A percentile compares a stretch with the other conserved stretches of the same genome.
phyloP scores from a whole-genome alignment of 2,113 vertebrate species.

The Burhinus bistriatus region DNA sequence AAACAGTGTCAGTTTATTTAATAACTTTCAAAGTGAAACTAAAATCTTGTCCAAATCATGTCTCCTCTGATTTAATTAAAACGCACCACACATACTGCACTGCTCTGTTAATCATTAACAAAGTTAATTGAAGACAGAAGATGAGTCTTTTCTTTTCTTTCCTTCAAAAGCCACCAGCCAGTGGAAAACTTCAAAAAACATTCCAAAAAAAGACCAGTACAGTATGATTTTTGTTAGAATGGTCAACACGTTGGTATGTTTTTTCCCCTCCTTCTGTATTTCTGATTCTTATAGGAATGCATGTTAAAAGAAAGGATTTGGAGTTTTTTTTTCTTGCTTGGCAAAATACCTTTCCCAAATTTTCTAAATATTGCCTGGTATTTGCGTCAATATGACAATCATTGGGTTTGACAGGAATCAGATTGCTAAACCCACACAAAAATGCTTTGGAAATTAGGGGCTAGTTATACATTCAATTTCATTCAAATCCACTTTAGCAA shows the following conservation, averaged over 20 bases:
- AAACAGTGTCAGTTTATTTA: slow-evolving; percentile 67
- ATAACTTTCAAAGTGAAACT: slow-evolving; percentile 71
- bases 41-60: slow-evolving; percentile 69
- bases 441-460: slow-evolving; percentile 43
- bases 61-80: slow-evolving; percentile 70
- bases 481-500: background rate
- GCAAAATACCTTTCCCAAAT: slow-evolving; percentile 48
- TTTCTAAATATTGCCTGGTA: slow-evolving; percentile 42
- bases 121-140: slow-evolving; percentile 65
- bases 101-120: slow-evolving; percentile 65
- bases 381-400: slow-evolving; percentile 45
- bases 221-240: slow-evolving; percentile 40
- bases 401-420: slow-evolving; percentile 47
- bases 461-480: background rate
- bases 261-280: background rate
- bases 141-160: slow-evolving; percentile 29
- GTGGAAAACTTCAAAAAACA: slow-evolving; percentile 24
- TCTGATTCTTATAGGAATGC: slow-evolving; percentile 25
- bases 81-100: slow-evolving; percentile 54
- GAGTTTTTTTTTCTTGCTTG: background rate
- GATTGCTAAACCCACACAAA: slow-evolving; percentile 43
- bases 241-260: background rate
- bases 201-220: background rate
- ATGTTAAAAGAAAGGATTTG: background rate
- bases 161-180: slow-evolving; percentile 38